phyloP scores from a whole-genome alignment of 2,797 vertebrate genomes.

The Sebastes diaconus region DNA sequence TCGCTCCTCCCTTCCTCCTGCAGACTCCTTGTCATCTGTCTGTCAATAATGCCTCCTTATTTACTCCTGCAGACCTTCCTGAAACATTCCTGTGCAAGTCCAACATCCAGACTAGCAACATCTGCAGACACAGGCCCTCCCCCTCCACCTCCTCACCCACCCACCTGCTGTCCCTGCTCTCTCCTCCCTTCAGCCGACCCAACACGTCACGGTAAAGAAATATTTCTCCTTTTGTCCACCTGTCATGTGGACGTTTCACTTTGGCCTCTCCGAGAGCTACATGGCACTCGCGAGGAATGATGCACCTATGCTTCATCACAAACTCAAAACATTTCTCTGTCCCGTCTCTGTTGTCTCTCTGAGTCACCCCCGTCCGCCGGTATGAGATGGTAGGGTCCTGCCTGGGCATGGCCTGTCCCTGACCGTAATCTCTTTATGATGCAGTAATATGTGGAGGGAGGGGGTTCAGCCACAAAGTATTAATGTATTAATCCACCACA shows the following conservation, averaged over 20 bases:
- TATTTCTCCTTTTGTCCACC: neutral
- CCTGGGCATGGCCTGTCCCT: conserved; percentile 65
- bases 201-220: conserved; percentile 6
- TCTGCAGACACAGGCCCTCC: conserved; percentile 64
- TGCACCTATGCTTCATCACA: neutral
- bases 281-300: neutral
- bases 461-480: conserved; percentile 58
- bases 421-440: conserved; percentile 78
- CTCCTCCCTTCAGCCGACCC: conserved; percentile 45
- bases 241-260: neutral
- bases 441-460: conserved; percentile 57
- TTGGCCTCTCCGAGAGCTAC: neutral
- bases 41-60: conserved; percentile 14
- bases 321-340: neutral
- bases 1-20: conserved; percentile 23
- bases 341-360: neutral
- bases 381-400: conserved; percentile 74
- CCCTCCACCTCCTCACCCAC: conserved; percentile 42
- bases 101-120: conserved; percentile 61
- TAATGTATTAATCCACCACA: conserved; percentile 77
- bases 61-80: conserved; percentile 21
- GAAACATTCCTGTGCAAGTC: conserved; percentile 53
- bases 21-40: conserved; percentile 43
- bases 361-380: conserved; percentile 28
- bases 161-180: conserved; percentile 61